Evolutionary conservation across 2,113 vertebrate genomes (phyloP).

Genomic region (Pachyramphus minor): DNA sequence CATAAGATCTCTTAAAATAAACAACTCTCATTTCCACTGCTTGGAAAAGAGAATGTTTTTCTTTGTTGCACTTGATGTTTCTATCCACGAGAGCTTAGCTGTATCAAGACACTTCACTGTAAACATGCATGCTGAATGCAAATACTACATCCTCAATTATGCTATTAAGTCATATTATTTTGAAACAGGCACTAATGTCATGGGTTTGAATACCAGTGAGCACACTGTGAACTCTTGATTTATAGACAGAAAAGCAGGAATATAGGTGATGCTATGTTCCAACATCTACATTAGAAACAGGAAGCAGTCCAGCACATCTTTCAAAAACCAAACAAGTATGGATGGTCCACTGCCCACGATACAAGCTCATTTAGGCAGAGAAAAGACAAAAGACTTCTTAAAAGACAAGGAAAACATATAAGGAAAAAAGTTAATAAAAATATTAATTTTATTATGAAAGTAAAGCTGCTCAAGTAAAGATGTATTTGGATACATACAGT

Average conservation of each 20-base stretch:
- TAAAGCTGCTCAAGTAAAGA: not conserved
- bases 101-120: constrained; percentile 15
- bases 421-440: no score
- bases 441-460: not conserved
- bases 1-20: constrained; percentile 72
- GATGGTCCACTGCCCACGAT: not conserved
- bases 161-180: constrained; percentile 17
- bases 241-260: not conserved
- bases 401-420: not conserved
- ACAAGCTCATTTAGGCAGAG: not conserved
- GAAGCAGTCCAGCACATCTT: not conserved
- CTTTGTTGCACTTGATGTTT: constrained; percentile 34
- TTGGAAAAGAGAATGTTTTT: constrained; percentile 10
- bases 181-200: not conserved
- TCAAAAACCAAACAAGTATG: not conserved
- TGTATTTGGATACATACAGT: not conserved
- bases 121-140: constrained; percentile 39
- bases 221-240: not conserved
- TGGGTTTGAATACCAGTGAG: constrained; percentile 8
- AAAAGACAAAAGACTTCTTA: not conserved
- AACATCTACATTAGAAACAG: not conserved
- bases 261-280: not conserved
- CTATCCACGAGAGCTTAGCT: constrained; percentile 20
- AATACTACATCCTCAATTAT: not conserved
- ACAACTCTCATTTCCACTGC: constrained; percentile 58